Evolutionary conservation across 2,888 invertebrate genomes (phyloP), one percentile per base, ranked within the genome.

Genomic region (Drosophila falleni): DNA sequence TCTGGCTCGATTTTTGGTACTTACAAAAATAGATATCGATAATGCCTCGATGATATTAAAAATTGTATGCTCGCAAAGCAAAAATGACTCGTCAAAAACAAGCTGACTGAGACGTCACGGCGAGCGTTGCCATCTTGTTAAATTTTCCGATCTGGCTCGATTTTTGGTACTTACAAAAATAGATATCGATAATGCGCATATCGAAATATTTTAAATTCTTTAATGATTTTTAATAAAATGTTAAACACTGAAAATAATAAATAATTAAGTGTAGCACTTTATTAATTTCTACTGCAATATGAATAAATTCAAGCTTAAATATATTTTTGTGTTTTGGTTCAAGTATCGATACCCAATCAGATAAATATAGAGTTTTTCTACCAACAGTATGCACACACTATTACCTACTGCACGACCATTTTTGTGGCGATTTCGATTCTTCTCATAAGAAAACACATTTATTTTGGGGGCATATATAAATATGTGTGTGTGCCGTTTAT

Each of bases 71-170:
- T 35, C 50, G 63, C 63, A 61, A 64, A 77, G 49, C 65, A 84
- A 84, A 84, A 84, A 86, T 84, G 84, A 84, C 84, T 84, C 74
- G 84, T 83, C 87, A 84, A 84, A 84, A 84, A 80, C 87, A 88
- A 87, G 78, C 59, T 31, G 31, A 31, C 31, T 1, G 29, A 29
- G 5, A 8, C 29, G 29, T 23, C 23, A 23, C 23, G 23, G 23
- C 23, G 23, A 23, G 23, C 3, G 23, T 23, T 23, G 23, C 23
- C 23, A 23, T 4, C 3, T 4, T 3, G 23, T 23, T 0, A 23
- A 2, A 23, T 23, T 23, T 23, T 23, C 0, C 23, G 23, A 23
- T 23, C 23, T 23, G 29, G 29, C 8, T 29, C 29, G 29, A 29
- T 29, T 29, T 29, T 3, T 23, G 2, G 23, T 23, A 23, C 23